Evolutionary conservation across 2,113 vertebrate genomes (phyloP), one percentile per base, ranked within the genome.

Genomic region (Corythornis vintsioides): DNA sequence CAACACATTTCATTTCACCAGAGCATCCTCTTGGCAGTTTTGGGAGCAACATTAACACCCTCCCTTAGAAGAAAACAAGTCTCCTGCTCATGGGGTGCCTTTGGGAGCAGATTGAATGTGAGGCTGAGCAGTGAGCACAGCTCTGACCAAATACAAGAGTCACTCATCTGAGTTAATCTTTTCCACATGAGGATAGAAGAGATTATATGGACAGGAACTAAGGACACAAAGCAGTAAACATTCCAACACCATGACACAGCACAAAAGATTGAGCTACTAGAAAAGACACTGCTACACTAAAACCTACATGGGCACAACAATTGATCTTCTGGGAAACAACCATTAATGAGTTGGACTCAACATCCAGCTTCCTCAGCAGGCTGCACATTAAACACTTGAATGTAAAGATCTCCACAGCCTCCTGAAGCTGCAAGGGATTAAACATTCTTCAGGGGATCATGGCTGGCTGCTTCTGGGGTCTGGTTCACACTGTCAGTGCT

Each of bases 371-470:
- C 33, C 72, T 38, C 48, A 45, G 60, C 22, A 16, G 1, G 45
- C 10, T 64, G 75, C 40, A 7, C 3, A 11, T 50, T 31, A 19
- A 86, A 47, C 29, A 25, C 7, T 11, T 15, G 48, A 63, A 63
- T 1, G 15, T 14, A 56, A 48, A 83, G 76, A 74, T 40, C 73
- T 28, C 35, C 19, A 13, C 4, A 2, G 64, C 43, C 28, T 63
- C 47, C 43, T 28, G 43, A 64, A 87, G 26, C 1, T 15, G 29
- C 25, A 65, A 25, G n/a, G 85, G 85, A 91, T 95, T 94, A 69
- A 64, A 50, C 88, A 93, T 95, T 96, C 92, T 56, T 88, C 8
- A 85, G 60, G 79, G 90, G 88, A 96, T 96, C 86, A 72, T 1
- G 43, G 69, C 61, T 11, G 65, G 22, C 84, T 70, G 55, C 20